Percentiles rank a stretch among this genome's conserved stretches.
phyloP scores from a whole-genome alignment of 2,888 invertebrate species.

The Crocallis elinguaria region DNA sequence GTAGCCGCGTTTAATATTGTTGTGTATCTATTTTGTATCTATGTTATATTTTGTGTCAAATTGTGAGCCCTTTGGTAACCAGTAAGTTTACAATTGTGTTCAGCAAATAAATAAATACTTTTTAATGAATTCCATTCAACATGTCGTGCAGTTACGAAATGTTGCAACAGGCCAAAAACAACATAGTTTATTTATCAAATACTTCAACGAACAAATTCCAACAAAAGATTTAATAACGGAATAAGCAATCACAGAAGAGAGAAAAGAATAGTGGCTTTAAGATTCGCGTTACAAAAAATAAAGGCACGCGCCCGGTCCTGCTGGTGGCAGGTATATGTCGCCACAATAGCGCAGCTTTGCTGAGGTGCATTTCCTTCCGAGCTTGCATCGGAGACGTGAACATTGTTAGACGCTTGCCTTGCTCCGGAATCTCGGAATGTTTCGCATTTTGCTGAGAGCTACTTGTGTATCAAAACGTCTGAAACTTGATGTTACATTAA shows the following conservation, averaged over 20 bases:
- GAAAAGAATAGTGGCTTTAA: constrained; percentile 23
- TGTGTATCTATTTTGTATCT: too few relatives aligned
- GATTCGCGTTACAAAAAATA: constrained; percentile 45
- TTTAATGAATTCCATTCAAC: too few relatives aligned
- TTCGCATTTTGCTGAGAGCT: constrained; percentile 17
- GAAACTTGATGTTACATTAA: neutral
- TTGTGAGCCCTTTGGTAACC: too few relatives aligned
- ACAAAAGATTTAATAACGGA: constrained; percentile 64
- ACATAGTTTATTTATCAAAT: neutral
- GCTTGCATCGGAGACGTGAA: constrained; percentile 33
- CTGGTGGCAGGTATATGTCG: constrained; percentile 30
- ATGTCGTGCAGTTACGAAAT: neutral
- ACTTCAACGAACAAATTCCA: constrained; percentile 35
- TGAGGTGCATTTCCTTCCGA: constrained; percentile 25
- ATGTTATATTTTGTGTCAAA: too few relatives aligned
- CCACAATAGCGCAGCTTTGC: constrained; percentile 30
- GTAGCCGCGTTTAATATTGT: too few relatives aligned
- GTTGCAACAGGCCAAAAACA: constrained; percentile 5
- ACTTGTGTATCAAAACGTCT: constrained; percentile 3
- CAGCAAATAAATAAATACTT: too few relatives aligned
- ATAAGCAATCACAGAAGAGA: too few relatives aligned
- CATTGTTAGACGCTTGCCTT: constrained; percentile 35
- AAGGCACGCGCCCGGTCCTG: constrained; percentile 42
- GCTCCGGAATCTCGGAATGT: constrained; percentile 25
- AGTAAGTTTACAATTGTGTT: too few relatives aligned